Evolutionary conservation across 1,140 invertebrate genomes (phyloP), one percentile per base, ranked within the genome.

Genomic region (Meloidogyne floridensis): DNA sequence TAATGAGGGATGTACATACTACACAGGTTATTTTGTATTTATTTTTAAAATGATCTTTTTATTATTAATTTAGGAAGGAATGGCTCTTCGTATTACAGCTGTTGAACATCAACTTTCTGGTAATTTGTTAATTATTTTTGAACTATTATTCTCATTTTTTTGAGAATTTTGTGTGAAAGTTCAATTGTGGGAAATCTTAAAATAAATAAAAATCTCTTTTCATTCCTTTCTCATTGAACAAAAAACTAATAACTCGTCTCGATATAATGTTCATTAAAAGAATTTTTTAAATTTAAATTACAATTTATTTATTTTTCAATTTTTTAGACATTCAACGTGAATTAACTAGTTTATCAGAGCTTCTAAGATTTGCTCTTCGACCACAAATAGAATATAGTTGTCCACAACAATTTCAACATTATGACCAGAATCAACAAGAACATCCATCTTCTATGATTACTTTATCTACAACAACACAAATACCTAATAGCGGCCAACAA

Each of bases 21-120:
- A 90, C 83, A 18, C 87, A 89, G 76, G 87, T n/a, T 7, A 20
- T 32, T 32, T 32, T 32, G 1, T n/a, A 65, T 65, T 5, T n/a
- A n/a, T 65, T 5, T 65, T n/a, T 65, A 6, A 65, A n/a, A 32
- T 32, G n/a, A 2, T 1, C 7, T 54, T 54, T 10, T 54, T 54
- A 11, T 9, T 11, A 54, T 11, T 13, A 54, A 9, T 65, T 6
- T 65, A 65, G 59, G 59, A 89, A 73, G 88, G 87, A 20, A 79
- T 89, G 11, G 89, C 88, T 47, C 81, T 89, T 11, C 80, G 87
- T 51, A 88, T 89, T 73, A 89, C 87, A n/a, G 80, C 87, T 18
- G 87, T 89, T 15, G 87, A 89, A 80, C 88, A 89, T 81, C 88
- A 89, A 76, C 72, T 87, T 51, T 82, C 79, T 15, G 77, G 77